Conservation (phyloP, 92 coral and sea anemone species). For the Montipora capitata region DNA sequence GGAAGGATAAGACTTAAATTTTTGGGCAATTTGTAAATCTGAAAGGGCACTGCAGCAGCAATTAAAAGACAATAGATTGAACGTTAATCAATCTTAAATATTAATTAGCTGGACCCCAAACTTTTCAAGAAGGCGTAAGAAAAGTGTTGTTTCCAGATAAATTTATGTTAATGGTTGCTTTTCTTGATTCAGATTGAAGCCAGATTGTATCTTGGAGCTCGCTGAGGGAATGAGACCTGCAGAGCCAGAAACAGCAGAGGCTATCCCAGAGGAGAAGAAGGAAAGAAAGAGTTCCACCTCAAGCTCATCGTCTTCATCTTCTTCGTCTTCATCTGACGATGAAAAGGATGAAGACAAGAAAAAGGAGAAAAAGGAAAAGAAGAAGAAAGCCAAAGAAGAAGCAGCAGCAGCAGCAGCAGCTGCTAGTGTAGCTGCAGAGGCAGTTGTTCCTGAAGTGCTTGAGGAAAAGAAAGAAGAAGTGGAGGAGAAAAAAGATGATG, state of each 20-base stretch:
- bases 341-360: conserved; percentile 69
- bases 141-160: neutral
- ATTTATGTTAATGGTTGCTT: neutral
- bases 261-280: conserved; percentile 55
- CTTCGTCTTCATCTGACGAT: conserved; percentile 76
- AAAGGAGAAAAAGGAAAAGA: conserved; percentile 60
- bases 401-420: conserved; percentile 59
- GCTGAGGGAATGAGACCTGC: conserved; percentile 97
- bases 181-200: conserved; percentile 65
- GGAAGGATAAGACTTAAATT: too few relatives aligned
- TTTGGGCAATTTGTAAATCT: too few relatives aligned
- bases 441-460: conserved; percentile 55
- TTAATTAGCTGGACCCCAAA: neutral
- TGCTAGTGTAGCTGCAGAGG: conserved; percentile 32
- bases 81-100: too few relatives aligned
- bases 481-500: conserved; percentile 61
- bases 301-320: conserved; percentile 60
- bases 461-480: conserved; percentile 64
- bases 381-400: conserved; percentile 60
- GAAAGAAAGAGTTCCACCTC: conserved; percentile 76
- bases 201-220: conserved; percentile 97
- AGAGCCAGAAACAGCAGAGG: conserved; percentile 77
- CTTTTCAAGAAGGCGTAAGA: neutral
- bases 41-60: too few relatives aligned
- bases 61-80: too few relatives aligned